Percentiles rank a stretch among this genome's conserved stretches.
These are phyloP conservation scores for Lytechinus pictus DNA, from an alignment of 35 echinoderm and acorn worm genomes.

Conservation along the genomic window DNA sequence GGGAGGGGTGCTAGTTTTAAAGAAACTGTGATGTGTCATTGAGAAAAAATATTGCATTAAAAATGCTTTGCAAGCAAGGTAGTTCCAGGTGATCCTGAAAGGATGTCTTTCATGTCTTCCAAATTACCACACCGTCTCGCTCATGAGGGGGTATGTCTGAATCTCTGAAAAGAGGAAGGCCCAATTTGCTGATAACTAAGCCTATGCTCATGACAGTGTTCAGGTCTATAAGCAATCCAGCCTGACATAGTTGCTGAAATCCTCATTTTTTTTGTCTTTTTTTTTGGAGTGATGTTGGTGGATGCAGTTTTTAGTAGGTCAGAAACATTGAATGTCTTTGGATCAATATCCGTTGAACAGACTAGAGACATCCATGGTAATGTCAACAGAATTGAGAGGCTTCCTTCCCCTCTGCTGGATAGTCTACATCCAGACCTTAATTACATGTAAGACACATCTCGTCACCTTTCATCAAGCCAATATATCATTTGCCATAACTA, in stretches of 20 bases:
- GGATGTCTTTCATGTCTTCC: conserved; percentile 9
- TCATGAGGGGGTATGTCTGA: conserved; percentile 48
- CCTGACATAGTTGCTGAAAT: not conserved
- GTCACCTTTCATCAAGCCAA: not conserved
- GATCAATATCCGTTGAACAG: conserved; percentile 9
- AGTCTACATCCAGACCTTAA: conserved; percentile 1
- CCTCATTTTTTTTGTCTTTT: not conserved
- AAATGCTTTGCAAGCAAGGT: not conserved
- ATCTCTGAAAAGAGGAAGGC: conserved; percentile 6
- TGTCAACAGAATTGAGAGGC: conserved; percentile 34
- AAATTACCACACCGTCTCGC: conserved; percentile 30
- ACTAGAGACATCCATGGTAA: conserved; percentile 37
- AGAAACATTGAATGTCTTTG: conserved; percentile 35
- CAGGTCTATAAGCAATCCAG: not conserved
- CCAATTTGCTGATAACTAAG: not conserved
- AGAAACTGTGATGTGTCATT: not conserved
- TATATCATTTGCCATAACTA: not conserved
- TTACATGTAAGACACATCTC: not conserved
- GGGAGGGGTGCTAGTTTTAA: not conserved
- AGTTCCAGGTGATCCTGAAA: conserved; percentile 1
- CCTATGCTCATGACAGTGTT: not conserved
- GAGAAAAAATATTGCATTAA: not conserved
- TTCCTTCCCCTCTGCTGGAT: conserved; percentile 32
- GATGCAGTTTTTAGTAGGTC: conserved; percentile 23
- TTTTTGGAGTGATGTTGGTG: not conserved